Conservation (phyloP, 2,113 vertebrate genomes). For the Gopherus flavomarginatus region DNA sequence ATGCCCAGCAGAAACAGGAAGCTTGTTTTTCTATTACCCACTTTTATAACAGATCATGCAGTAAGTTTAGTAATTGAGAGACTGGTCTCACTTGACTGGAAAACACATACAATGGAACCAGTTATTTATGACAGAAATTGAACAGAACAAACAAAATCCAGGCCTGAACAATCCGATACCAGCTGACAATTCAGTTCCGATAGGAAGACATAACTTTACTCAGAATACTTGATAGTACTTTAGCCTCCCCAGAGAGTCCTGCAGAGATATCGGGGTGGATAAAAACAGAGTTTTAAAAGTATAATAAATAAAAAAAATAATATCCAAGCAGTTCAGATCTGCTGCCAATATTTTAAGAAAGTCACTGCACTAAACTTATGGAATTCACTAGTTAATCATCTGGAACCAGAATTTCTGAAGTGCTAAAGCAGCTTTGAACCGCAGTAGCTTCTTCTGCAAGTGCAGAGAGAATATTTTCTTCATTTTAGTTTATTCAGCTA, state of each 20-base stretch:
- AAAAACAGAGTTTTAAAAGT: not conserved
- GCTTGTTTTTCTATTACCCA: not conserved
- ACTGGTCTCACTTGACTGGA: not conserved
- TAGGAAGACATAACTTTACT: not conserved
- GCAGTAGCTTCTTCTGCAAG: not conserved
- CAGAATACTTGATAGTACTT: conserved; percentile 3
- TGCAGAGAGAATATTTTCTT: not conserved
- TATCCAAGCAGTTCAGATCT: not conserved
- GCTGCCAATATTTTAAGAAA: not conserved
- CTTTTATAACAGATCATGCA: not conserved
- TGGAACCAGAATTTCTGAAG: not conserved
- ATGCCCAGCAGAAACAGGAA: not conserved
- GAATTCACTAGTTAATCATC: not conserved
- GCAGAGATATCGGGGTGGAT: not conserved
- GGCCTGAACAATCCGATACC: not conserved
- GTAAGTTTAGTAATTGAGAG: not conserved
- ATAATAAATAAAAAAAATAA: not conserved
- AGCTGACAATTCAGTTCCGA: not conserved
- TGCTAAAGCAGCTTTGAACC: not conserved
- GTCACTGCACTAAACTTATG: not conserved
- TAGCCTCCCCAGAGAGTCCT: not conserved
- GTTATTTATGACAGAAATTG: conserved; percentile 38
- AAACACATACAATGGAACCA: not conserved
- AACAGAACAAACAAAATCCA: not conserved
- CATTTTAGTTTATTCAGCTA: not conserved